Percentiles rank a stretch among this genome's conserved stretches.
phyloP scores from a whole-genome alignment of 2,113 vertebrate genomes.

The Grammomys dolichurus region DNA sequence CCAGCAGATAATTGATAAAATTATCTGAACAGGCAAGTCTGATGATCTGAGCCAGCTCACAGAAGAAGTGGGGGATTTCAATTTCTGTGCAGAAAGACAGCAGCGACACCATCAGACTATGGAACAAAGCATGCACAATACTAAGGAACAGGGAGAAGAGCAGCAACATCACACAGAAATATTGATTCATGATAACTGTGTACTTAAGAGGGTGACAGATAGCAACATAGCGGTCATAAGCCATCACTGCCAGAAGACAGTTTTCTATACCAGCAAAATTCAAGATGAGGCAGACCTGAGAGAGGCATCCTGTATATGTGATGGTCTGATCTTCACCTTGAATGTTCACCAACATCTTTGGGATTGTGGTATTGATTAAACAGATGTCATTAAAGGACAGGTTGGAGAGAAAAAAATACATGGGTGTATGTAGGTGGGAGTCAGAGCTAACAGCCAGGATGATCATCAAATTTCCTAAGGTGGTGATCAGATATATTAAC shows the following conservation, averaged over 20 bases:
- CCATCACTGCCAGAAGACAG: conserved; percentile 18
- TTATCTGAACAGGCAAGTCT: conserved; percentile 7
- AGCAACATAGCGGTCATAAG: conserved; percentile 19
- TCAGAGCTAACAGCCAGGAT: background rate
- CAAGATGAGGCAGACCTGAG: background rate
- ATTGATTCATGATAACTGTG: background rate
- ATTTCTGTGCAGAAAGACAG: background rate
- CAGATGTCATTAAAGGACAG: background rate
- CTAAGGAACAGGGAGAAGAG: background rate
- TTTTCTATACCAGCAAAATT: conserved; percentile 12
- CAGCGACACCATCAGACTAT: background rate
- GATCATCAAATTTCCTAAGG: background rate
- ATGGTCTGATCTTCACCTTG: background rate
- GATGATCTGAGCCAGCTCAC: conserved; percentile 27
- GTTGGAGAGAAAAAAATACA: background rate
- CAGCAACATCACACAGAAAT: background rate
- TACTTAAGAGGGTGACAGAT: conserved; percentile 1
- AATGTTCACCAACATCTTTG: background rate
- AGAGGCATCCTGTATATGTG: background rate
- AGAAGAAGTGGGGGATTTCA: background rate
- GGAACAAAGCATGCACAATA: background rate
- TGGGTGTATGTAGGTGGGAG: background rate
- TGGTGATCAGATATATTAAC: background rate
- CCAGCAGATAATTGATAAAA: background rate
- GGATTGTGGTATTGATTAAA: background rate